Evolutionary conservation across 2,888 invertebrate genomes (phyloP), one percentile per base, ranked within the genome.

Genomic region (Dryadula phaetusa): DNA sequence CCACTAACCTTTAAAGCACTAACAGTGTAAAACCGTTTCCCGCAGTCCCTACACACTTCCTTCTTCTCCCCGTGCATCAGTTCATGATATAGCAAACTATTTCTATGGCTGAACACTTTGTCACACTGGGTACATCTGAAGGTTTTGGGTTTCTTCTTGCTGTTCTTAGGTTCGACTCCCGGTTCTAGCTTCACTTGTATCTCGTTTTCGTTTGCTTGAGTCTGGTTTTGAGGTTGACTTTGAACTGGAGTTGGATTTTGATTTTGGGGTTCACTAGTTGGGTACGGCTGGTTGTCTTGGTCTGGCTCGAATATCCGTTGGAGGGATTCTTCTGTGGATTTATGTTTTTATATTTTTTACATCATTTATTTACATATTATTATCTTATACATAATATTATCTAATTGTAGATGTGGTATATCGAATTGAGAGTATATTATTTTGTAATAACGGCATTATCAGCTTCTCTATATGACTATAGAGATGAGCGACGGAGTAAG

Each of bases 31-130:
- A 98, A 98, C 49, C 95, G 95, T 84, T 97, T 97, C 8, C 95
- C 96, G 77, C 98, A 98, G 16, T 95, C 94, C 66, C 95, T 94
- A 79, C 98, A 98, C 60, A 95, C 94, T 79, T 97, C 96, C 14
- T 97, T 93, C 79, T 95, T 94, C 3, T 96, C 96, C 7, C 95
- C 95, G 77, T 97, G 98, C 49, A 96, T 96, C 74, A 96, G 87
- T 88, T 95, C 93, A 78, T 98, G 98, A 85, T 98, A 98, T 69
- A 97, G 94, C 62, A 97, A 87, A 8, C 98, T 97, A 84, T 97
- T 98, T 70, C 96, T 93, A 74, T 98, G 97, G 66, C 95, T 94
- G 82, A 98, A 98, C 64, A 95, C 94, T 18, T 96, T 90, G 12
- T 94, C 94, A 76, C 98, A 98, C 75, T 95, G 93, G 3, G 92